A percentile compares a stretch with the other conserved stretches of the same genome.
These are phyloP conservation scores for Diloba caeruleocephala DNA, from an alignment of 2,888 invertebrate species.

Conservation along the genomic window DNA sequence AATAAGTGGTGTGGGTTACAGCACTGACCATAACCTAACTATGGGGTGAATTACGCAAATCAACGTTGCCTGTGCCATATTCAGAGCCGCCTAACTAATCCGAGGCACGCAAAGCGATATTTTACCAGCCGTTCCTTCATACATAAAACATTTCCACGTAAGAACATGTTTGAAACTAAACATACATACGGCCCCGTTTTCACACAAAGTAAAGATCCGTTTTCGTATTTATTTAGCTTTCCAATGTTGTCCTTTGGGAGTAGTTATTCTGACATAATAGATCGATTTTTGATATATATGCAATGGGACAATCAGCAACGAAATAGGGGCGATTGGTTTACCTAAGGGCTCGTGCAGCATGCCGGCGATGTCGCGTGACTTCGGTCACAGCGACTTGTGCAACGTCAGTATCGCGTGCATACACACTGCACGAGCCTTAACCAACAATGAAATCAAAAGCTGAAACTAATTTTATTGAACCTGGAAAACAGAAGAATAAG, in stretches of 20 bases:
- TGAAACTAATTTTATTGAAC: constrained; percentile 14
- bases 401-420: too few species aligned
- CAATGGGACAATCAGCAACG: constrained; percentile 16
- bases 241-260: constrained; percentile 17
- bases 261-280: constrained; percentile 28
- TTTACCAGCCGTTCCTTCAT: constrained; percentile 69
- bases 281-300: constrained; percentile 35
- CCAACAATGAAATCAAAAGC: constrained; percentile 14
- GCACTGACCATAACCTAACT: constrained; percentile 26
- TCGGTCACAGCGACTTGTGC: too few species aligned
- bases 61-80: constrained; percentile 57
- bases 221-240: constrained; percentile 19
- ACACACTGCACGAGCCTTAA: too few species aligned
- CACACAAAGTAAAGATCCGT: constrained; percentile 46
- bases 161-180: constrained; percentile 61
- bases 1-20: constrained; percentile 27
- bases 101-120: constrained; percentile 79
- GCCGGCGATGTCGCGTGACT: too few species aligned
- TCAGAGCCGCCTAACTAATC: constrained; percentile 69
- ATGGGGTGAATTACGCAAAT: constrained; percentile 55
- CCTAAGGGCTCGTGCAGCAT: too few species aligned
- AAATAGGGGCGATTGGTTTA: constrained; percentile 5
- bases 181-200: constrained; percentile 48
- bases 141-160: constrained; percentile 64
- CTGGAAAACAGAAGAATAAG: constrained; percentile 17